Percentiles rank a stretch among this genome's conserved stretches.
These are phyloP conservation scores for Parazoanthus darwini DNA, from an alignment of 92 coral and sea anemone genomes.

Conservation along the genomic window DNA sequence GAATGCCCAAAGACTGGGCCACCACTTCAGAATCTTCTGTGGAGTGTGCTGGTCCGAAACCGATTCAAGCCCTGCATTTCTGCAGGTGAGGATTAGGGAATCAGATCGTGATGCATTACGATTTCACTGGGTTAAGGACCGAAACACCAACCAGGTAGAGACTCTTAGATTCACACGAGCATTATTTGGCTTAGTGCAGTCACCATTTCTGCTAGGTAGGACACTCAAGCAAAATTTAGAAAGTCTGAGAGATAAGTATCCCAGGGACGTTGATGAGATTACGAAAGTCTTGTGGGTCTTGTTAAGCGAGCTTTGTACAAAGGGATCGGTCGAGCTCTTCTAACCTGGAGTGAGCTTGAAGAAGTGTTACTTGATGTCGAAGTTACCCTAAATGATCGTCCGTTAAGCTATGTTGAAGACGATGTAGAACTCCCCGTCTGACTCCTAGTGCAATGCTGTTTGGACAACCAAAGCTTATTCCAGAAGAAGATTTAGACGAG, in stretches of 20 bases:
- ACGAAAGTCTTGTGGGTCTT: not conserved
- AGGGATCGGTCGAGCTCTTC: not conserved
- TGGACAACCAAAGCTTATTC: conserved; percentile 11
- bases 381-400: conserved; percentile 37
- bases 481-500: not conserved
- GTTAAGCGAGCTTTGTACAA: not conserved
- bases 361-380: conserved; percentile 42
- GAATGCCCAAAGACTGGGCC: no score
- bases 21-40: conserved; percentile 46
- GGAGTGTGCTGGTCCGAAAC: conserved; percentile 48
- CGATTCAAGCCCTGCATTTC: conserved; percentile 51
- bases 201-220: conserved; percentile 30
- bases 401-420: conserved; percentile 41
- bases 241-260: no score
- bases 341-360: not conserved
- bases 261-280: no score
- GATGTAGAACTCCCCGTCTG: conserved; percentile 33
- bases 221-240: conserved; percentile 36
- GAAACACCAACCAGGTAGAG: conserved; percentile 25
- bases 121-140: conserved; percentile 56
- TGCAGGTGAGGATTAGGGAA: conserved; percentile 46
- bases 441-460: conserved; percentile 31
- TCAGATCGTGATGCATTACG: conserved; percentile 51
- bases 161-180: conserved; percentile 54
- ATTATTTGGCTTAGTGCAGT: conserved; percentile 53